These are phyloP conservation scores for Apteryx owenii DNA, from an alignment of 2,113 vertebrate genomes.

Conservation along the genomic window DNA sequence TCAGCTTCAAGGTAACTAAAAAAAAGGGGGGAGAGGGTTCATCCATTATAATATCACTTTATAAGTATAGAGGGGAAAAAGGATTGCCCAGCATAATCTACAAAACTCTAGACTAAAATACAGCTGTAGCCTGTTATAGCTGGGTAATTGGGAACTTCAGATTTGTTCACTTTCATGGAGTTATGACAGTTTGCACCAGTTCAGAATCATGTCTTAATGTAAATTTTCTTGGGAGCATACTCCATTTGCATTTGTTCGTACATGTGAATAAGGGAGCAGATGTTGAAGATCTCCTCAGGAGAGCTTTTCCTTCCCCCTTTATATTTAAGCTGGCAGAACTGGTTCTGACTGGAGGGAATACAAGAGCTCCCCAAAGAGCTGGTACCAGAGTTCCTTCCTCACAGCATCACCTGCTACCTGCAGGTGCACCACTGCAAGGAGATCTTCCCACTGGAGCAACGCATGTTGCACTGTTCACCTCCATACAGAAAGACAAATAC, in stretches of 20 bases:
- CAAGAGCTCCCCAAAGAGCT: background rate
- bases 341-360: background rate
- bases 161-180: background rate
- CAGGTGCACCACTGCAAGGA: background rate
- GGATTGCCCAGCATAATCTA: background rate
- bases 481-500: background rate
- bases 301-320: background rate
- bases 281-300: conserved; percentile 28
- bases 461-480: background rate
- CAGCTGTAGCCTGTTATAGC: background rate
- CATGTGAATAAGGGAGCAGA: background rate
- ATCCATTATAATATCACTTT: background rate
- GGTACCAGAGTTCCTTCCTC: background rate
- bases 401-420: background rate
- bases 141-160: background rate
- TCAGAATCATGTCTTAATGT: background rate
- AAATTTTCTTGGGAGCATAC: background rate
- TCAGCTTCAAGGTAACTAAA: background rate
- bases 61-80: background rate
- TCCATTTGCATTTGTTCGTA: background rate
- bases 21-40: background rate
- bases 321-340: background rate
- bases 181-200: background rate
- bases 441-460: background rate
- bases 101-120: background rate